A percentile compares a stretch with the other conserved stretches of the same genome.
phyloP scores from a whole-genome alignment of 2,113 vertebrate genomes.

The Gallinago jamesoni region DNA sequence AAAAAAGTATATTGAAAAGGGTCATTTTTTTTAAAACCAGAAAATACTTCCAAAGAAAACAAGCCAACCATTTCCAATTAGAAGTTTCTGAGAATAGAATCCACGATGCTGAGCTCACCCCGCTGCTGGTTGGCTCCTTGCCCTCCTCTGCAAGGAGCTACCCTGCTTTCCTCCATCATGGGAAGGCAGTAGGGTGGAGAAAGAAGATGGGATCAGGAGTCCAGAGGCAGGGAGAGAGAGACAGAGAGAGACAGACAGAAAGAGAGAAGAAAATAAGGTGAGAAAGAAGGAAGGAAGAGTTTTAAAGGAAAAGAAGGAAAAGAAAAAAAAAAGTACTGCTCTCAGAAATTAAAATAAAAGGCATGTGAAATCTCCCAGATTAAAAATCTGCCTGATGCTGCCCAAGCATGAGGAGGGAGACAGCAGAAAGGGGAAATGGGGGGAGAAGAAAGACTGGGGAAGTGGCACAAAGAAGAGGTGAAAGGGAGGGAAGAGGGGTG shows the following conservation, averaged over 20 bases:
- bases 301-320: too few relatives aligned
- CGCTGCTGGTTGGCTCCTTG: neutral
- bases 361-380: neutral
- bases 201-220: neutral
- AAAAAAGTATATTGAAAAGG: neutral
- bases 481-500: neutral
- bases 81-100: neutral
- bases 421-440: rapidly evolving
- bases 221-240: neutral
- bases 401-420: neutral
- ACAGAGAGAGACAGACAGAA: rapidly evolving
- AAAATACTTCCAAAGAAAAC: neutral
- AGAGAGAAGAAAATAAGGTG: neutral
- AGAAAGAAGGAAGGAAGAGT: neutral
- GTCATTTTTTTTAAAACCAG: neutral
- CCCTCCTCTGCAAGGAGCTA: neutral
- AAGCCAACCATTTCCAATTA: conserved; percentile 6
- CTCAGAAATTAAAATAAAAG: conserved; percentile 3
- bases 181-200: neutral
- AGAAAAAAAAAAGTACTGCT: neutral
- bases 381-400: neutral
- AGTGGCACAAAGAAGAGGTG: neutral
- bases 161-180: neutral
- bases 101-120: neutral
- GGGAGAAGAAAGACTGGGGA: neutral